Base-by-base conservation (phyloP, 2,888 invertebrate species). In the Iselma pallidipennis region DNA sequence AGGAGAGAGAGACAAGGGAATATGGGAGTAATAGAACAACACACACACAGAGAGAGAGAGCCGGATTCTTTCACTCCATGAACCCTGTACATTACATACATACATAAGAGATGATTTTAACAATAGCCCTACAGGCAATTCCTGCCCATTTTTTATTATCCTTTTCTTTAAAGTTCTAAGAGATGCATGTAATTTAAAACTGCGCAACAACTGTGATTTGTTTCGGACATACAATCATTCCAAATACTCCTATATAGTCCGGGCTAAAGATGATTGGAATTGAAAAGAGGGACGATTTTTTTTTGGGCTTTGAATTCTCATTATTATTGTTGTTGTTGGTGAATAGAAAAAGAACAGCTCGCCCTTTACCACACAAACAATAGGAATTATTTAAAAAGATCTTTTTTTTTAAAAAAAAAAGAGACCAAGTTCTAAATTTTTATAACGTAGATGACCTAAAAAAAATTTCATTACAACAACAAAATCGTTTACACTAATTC, bases 131-230 rank as follows among this genome's bases (percentile, higher is more conserved):
- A 37, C 16, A 37, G 2, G 16, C 16, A 37, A 37, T 37, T 37
- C 37, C 37, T 16, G 16, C 37, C 37, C n/a, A n/a, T n/a, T n/a
- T n/a, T n/a, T n/a, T 37, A 16, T 37, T 37, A 37, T 37, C 16
- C 9, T 26, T 26, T 26, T 5, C 3, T 26, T 5, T 26, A 26
- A 6, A 16, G 33, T 29, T 50, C 16, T 63, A 58, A 61, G 62
- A 61, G 82, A 81, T 80, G 74, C 70, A 74, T 71, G 71, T 68
- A 71, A 72, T 70, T 66, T 69, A 72, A 68, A 71, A 67, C 61
- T 60, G 59, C 65, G 63, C 49, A 48, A 63, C 65, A 61, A 65
- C 59, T 66, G n/a, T 54, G 64, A 61, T 59, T 66, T 66, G 54
- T 7, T 16, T 37, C 37, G 7, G 7, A 9, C 6, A 31, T 28